Percentiles rank a stretch among this genome's conserved stretches.
phyloP scores from a whole-genome alignment of 2,113 vertebrate species.

The Spea bombifrons region DNA sequence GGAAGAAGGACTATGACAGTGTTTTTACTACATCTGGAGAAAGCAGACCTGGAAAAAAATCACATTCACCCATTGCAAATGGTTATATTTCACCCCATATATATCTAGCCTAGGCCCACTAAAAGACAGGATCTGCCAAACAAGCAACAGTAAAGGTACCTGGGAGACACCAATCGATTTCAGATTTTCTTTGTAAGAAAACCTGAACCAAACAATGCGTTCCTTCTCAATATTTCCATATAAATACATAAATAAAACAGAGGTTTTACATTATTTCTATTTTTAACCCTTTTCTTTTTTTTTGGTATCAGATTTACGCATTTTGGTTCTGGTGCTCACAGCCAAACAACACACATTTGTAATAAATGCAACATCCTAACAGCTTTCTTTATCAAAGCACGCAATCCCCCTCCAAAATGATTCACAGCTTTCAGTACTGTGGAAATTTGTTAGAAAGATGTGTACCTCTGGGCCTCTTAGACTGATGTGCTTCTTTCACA shows the following conservation, averaged over 20 bases:
- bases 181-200: too few species aligned
- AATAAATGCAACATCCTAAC: slow-evolving; percentile 8
- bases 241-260: background rate
- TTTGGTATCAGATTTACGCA: background rate
- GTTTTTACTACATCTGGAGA: too few species aligned
- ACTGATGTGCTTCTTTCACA: background rate
- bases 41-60: too few species aligned
- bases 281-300: background rate
- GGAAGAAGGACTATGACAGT: too few species aligned
- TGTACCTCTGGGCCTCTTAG: background rate
- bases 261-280: background rate
- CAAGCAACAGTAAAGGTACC: too few species aligned
- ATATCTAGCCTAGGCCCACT: too few species aligned
- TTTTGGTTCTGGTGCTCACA: background rate
- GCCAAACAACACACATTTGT: slow-evolving; percentile 11
- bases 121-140: too few species aligned
- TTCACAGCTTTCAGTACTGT: slow-evolving; percentile 21
- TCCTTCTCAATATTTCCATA: too few species aligned
- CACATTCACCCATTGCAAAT: too few species aligned
- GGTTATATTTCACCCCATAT: too few species aligned
- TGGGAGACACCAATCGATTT: too few species aligned
- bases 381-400: slow-evolving; percentile 15
- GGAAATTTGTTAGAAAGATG: slow-evolving; percentile 1
- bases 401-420: slow-evolving; percentile 11
- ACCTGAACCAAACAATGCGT: too few species aligned